Base-by-base conservation (phyloP, 2,113 vertebrate genomes). In the Heterotilapia buettikoferi region DNA sequence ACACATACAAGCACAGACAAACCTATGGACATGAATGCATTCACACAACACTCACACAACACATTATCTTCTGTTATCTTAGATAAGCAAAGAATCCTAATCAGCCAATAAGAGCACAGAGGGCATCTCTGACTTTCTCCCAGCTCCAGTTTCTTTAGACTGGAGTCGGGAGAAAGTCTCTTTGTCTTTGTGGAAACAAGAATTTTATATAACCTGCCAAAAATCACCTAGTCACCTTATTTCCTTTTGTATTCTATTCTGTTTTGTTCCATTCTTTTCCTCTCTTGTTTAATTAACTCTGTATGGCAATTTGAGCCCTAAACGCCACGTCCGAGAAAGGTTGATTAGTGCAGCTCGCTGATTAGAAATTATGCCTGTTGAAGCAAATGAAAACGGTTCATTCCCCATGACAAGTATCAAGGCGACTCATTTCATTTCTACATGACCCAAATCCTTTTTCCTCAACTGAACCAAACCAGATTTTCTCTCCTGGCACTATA, bases 81-180 rank as follows among this genome's bases (percentile, higher is more conserved):
- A 82, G 85, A 94, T 93, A 88, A 89, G 83, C 82, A 92, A 84
- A 84, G 90, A 89, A 88, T 93, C 57, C 90, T 89, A 89, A 94
- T 94, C 84, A 85, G 85, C 84, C 86, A 88, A 88, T 87, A 81
- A 83, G 36, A 88, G 82, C 63, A 90, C 6, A 83, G 71, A 92
- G 78, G 80, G 56, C 84, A 92, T 90, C 73, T 82, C 45, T 86
- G 19, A 50, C 82, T 86, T 76, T 86, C 59, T 66, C 52, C 61
- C 57, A 52, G 36, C 18, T 29, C 31, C 10, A 36, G n/a, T 88
- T 57, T 83, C 43, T 19, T 76, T 76, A 76, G 68, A 68, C 59
- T 2, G 33, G 63, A 38, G 11, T 38, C 0, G 1, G 19, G 33
- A 68, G 11, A 68, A 68, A 68, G 33, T 13, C 59, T 50, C 68